Conservation (phyloP, 30 jellyfish, hydroid and myxozoan genomes). For the Pelagia noctiluca region DNA sequence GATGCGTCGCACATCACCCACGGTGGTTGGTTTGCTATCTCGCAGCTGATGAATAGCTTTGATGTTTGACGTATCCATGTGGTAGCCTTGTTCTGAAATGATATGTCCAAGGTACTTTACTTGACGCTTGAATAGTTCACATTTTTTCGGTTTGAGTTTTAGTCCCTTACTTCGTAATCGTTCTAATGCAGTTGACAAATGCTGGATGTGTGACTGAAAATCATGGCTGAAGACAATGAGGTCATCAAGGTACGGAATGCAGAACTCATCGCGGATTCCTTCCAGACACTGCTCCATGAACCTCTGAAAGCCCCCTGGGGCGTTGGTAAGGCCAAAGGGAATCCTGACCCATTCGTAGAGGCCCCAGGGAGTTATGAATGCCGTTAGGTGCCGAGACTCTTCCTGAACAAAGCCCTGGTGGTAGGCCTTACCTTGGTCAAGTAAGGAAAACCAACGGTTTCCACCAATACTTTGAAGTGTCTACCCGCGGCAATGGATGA, state of each 20-base stretch:
- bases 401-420: slow-evolving; percentile 58
- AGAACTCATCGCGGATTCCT: slow-evolving; percentile 21
- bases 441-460: slow-evolving; percentile 53
- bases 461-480: slow-evolving; percentile 51
- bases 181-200: neutral
- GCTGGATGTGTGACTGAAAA: slow-evolving; percentile 4
- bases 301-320: slow-evolving; percentile 2
- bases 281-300: slow-evolving; percentile 33
- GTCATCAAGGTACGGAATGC: slow-evolving; percentile 20
- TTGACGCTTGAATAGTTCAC: slow-evolving; percentile 14
- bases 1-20: slow-evolving; percentile 33
- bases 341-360: slow-evolving; percentile 22
- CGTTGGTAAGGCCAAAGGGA: slow-evolving; percentile 30
- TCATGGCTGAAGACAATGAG: slow-evolving; percentile 9
- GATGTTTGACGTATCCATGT: slow-evolving; percentile 5
- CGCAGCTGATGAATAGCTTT: slow-evolving; percentile 13
- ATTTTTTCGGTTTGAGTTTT: neutral
- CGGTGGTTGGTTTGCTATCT: slow-evolving; percentile 8
- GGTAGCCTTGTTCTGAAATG: slow-evolving; percentile 20
- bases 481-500: slow-evolving; percentile 52
- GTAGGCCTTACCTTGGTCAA: slow-evolving; percentile 66
- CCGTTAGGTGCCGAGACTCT: slow-evolving; percentile 36
- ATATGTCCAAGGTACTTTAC: slow-evolving; percentile 31
- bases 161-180: slow-evolving; percentile 11
- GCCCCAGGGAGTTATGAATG: too few species aligned